These are phyloP conservation scores for Brenthis daphne DNA, from an alignment of 2,888 invertebrate species.

Conservation along the genomic window DNA sequence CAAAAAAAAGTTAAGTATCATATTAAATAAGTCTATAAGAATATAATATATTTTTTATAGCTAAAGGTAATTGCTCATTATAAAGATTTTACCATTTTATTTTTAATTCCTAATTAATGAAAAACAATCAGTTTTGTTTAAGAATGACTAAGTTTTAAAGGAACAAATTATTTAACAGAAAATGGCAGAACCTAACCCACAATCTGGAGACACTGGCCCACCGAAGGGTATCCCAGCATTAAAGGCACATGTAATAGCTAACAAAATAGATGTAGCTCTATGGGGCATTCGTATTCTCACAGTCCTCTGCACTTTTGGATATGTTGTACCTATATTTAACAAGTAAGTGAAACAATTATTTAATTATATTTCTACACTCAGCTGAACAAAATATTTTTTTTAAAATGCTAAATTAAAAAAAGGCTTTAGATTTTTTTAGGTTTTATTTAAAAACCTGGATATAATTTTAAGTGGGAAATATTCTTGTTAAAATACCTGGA, in stretches of 20 bases:
- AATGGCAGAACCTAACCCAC: constrained; percentile 58
- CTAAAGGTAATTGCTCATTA: no score
- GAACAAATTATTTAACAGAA: constrained; percentile 45
- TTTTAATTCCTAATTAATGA: no score
- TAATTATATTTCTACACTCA: background rate
- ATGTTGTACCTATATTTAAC: constrained; percentile 92
- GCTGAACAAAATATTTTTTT: background rate
- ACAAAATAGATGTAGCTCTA: constrained; percentile 93
- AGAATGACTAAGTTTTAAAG: background rate
- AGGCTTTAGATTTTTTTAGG: no score
- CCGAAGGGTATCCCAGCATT: constrained; percentile 84
- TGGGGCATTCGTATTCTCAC: constrained; percentile 94
- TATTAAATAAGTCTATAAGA: no score
- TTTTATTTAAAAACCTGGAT: no score
- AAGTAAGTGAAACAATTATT: constrained; percentile 82
- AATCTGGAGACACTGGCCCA: constrained; percentile 64
- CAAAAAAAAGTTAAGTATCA: no score
- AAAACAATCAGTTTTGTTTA: no score
- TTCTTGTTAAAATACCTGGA: no score
- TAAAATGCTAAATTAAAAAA: no score
- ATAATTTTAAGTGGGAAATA: no score
- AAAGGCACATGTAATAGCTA: constrained; percentile 87
- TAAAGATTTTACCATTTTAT: no score
- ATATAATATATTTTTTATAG: no score
- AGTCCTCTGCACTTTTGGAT: constrained; percentile 91